phyloP scores from a whole-genome alignment of 2,888 invertebrate species.

The Cryptocephalus primarius region DNA sequence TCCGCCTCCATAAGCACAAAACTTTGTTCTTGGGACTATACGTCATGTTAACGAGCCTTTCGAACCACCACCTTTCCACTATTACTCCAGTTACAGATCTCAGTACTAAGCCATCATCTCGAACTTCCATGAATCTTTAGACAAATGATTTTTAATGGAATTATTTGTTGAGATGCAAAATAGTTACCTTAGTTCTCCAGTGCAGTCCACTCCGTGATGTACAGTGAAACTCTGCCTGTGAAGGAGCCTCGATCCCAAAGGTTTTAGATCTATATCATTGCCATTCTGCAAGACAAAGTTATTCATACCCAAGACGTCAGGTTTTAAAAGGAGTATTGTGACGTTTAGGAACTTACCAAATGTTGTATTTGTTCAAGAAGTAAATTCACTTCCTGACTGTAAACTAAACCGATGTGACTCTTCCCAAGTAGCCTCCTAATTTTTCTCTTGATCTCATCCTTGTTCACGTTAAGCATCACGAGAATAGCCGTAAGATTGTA shows the following conservation, averaged over 20 bases:
- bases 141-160: not conserved
- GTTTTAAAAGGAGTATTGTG: not conserved
- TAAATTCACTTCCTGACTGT: conserved; percentile 95
- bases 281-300: conserved; percentile 74
- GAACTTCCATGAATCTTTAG: conserved; percentile 70
- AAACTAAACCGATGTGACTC: conserved; percentile 94
- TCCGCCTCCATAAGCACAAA: conserved; percentile 92
- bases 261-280: conserved; percentile 95
- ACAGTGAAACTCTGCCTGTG: conserved; percentile 98
- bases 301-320: conserved; percentile 5
- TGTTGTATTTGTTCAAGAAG: conserved; percentile 89
- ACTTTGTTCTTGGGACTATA: conserved; percentile 98
- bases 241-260: conserved; percentile 86
- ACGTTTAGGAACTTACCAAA: conserved; percentile 53
- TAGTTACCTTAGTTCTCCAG: conserved; percentile 60
- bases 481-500: conserved; percentile 95
- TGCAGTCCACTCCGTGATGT: conserved; percentile 87
- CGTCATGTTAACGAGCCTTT: conserved; percentile 97
- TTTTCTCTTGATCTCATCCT: conserved; percentile 77
- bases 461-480: conserved; percentile 82
- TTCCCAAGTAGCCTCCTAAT: conserved; percentile 87
- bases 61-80: conserved; percentile 98
- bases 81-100: conserved; percentile 77
- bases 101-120: conserved; percentile 88
- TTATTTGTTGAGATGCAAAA: not conserved